phyloP scores from a whole-genome alignment of 2,888 invertebrate species.

The Celastrina argiolus region DNA sequence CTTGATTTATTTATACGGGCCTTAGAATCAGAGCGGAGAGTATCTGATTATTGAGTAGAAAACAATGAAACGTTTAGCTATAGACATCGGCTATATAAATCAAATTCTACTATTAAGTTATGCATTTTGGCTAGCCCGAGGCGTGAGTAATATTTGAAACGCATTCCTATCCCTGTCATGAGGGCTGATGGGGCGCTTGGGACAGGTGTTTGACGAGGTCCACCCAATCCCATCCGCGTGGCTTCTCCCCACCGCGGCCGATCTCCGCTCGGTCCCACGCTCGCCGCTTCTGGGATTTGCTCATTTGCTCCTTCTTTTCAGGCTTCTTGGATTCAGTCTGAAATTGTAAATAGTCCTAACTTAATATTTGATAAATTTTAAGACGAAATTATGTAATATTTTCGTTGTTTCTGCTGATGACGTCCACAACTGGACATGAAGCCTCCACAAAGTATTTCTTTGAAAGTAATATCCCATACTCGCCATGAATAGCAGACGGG shows the following conservation, averaged over 20 bases:
- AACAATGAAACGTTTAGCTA: too few relatives aligned
- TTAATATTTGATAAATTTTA: too few relatives aligned
- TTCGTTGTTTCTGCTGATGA: too few relatives aligned
- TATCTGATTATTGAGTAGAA: too few relatives aligned
- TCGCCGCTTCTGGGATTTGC: slow-evolving; percentile 93
- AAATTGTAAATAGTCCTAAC: slow-evolving; percentile 32
- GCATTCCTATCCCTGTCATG: slow-evolving; percentile 42
- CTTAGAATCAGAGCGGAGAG: too few relatives aligned
- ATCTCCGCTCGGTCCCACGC: slow-evolving; percentile 91
- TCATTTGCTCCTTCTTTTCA: slow-evolving; percentile 89
- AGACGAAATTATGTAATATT: too few relatives aligned
- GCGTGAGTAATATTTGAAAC: slow-evolving; percentile 5
- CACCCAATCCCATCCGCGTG: slow-evolving; percentile 96
- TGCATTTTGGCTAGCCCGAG: not conserved
- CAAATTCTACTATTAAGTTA: not conserved
- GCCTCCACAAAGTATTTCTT: too few relatives aligned
- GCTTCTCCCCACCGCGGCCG: slow-evolving; percentile 86
- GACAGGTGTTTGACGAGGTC: slow-evolving; percentile 97
- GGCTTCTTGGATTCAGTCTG: slow-evolving; percentile 74
- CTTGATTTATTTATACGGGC: too few relatives aligned
- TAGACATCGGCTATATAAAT: not conserved
- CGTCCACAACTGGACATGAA: too few relatives aligned
- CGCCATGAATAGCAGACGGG: too few relatives aligned
- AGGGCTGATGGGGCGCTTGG: slow-evolving; percentile 75
- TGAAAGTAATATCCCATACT: too few relatives aligned